Evolutionary conservation across 2,113 vertebrate species (phyloP).

Genomic region (Ophthalmolycus amberensis): DNA sequence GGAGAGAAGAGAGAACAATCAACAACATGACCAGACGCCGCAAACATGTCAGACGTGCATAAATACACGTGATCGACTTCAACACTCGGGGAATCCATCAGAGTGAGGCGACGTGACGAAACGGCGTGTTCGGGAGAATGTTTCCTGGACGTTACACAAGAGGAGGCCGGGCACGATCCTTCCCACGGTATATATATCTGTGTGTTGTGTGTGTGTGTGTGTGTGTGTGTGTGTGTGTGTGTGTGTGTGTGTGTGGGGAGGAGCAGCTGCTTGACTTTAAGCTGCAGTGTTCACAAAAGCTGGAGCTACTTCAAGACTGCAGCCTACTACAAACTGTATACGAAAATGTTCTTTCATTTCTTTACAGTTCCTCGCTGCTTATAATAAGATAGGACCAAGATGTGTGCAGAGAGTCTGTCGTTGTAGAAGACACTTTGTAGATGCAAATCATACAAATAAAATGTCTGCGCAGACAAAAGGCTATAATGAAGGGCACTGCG

Average conservation of each 20-base stretch:
- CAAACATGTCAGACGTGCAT: not conserved
- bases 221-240: constrained; percentile 23
- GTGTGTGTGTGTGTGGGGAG: constrained; percentile 25
- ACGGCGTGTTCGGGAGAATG: not conserved
- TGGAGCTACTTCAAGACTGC: not conserved
- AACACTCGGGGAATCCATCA: not conserved
- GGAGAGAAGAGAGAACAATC: not conserved
- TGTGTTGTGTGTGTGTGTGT: constrained; percentile 6
- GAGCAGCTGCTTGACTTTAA: constrained; percentile 53
- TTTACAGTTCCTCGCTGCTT: not conserved
- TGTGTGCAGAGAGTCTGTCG: constrained; percentile 6
- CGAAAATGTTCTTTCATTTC: not conserved
- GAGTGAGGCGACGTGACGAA: not conserved
- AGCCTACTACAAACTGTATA: constrained; percentile 1
- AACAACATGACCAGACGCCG: no score
- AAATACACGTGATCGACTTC: not conserved
- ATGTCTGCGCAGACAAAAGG: not conserved
- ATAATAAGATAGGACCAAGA: not conserved
- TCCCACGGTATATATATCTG: constrained; percentile 45
- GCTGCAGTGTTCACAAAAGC: constrained; percentile 48
- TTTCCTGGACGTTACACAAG: constrained; percentile 14
- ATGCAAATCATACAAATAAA: constrained; percentile 49
- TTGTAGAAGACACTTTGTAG: constrained; percentile 12
- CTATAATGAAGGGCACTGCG: not conserved
- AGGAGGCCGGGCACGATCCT: constrained; percentile 21